Conservation (phyloP, 1,140 invertebrate genomes). For the Drosophila kurseongensis region DNA sequence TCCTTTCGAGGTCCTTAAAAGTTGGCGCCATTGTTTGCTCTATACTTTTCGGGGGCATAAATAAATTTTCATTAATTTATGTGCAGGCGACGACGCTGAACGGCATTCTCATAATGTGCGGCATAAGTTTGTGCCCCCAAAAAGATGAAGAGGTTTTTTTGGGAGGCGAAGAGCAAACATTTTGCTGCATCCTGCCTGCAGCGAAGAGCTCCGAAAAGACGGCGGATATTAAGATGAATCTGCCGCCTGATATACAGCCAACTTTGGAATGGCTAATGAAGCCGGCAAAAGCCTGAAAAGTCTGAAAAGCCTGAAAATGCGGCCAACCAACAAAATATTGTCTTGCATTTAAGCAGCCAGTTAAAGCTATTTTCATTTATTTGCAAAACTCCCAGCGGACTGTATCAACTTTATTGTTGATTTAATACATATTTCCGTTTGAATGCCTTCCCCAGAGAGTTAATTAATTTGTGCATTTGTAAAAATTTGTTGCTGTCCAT, state of each 20-base stretch:
- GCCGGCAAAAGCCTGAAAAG: constrained; percentile 25
- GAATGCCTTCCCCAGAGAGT: constrained; percentile 23
- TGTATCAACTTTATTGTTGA: constrained; percentile 17
- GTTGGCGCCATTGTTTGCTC: constrained; percentile 41
- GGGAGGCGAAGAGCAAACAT: constrained; percentile 25
- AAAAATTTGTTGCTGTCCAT: constrained; percentile 5
- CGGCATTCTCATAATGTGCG: constrained; percentile 57
- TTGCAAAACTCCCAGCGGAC: not conserved
- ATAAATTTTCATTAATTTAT: constrained; percentile 83
- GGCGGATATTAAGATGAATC: constrained; percentile 60
- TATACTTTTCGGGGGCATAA: constrained; percentile 69
- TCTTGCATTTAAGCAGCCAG: constrained; percentile 8
- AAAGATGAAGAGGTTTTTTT: constrained; percentile 19
- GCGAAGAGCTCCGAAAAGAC: constrained; percentile 13
- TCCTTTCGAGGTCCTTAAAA: not conserved
- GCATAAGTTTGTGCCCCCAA: constrained; percentile 64
- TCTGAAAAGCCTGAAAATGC: not conserved
- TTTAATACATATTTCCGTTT: constrained; percentile 20
- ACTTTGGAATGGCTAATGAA: constrained; percentile 72
- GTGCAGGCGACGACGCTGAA: constrained; percentile 44
- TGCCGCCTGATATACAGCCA: constrained; percentile 54
- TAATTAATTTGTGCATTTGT: constrained; percentile 41
- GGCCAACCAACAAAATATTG: constrained; percentile 19
- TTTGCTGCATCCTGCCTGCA: constrained; percentile 37
- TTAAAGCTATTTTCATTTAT: not conserved